Evolutionary conservation across 2,797 vertebrate species (phyloP), one percentile per base, ranked within the genome.

Genomic region (Furcifer pardalis): DNA sequence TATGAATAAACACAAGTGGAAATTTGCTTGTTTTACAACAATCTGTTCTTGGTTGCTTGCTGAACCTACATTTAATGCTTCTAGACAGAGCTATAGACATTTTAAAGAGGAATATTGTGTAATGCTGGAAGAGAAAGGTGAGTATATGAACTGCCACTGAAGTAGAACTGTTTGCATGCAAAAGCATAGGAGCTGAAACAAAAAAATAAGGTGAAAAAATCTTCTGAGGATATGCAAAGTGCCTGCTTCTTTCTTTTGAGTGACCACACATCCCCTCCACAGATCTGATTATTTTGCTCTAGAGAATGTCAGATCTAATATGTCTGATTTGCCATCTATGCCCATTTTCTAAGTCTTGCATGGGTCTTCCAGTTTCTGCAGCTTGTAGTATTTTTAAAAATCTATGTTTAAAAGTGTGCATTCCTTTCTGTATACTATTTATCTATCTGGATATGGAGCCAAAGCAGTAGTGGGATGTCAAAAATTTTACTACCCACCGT

Each of bases 21-120:
- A 23, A 84, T 35, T 46, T 35, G n/a, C 65, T 71, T 71, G 71
- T 65, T 76, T 83, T 76, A 56, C 83, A 60, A 7, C 17, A 44
- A 60, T 62, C 15, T 44, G 23, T 21, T 46, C 76, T 59, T 71
- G 60, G 37, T 78, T 32, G 13, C 40, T 78, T 77, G 56, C 15
- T 6, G 49, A 80, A 80, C 25, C 46, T 8, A 1, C 7, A 52
- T 56, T 19, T 17, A 32, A 19, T 69, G 32, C 10, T 35, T 17
- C 44, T 49, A 35, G n/a, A n/a, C n/a, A n/a, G n/a, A 4, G 23
- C 42, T 32, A 35, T 32, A 35, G 5, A 68, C 46, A 27, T 66
- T 52, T 80, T 56, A 37, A 25, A 8, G 37, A 30, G 27, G 49
- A 17, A 52, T 40, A 5, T 21, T 40, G 27, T 56, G 49, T 25